Base-by-base conservation (phyloP, 2,113 vertebrate genomes). In the Leiothrix lutea region DNA sequence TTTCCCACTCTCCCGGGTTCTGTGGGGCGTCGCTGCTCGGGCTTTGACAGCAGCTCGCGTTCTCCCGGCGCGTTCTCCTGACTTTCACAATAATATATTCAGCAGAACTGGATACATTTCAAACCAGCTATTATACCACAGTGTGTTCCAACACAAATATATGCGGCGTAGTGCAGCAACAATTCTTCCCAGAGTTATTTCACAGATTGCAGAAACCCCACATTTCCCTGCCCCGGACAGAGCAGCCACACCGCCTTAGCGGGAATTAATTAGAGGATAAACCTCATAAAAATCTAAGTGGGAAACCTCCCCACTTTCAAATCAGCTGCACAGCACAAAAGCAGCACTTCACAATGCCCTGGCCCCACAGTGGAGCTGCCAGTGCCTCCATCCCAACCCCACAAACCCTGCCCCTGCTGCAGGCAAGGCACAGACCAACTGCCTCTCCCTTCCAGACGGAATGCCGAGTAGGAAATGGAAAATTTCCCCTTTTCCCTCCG, bases 91-190 rank as follows among this genome's bases (percentile, higher is more conserved):
- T 88, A 88, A 96, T 80, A 45, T 78, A 92, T 95, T 79, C 91
- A 72, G 80, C 80, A 82, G 94, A 88, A 75, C 86, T 92, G 71
- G 83, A 47, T 72, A 18, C 8, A 20, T 92, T 95, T 92, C 75
- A 58, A 89, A 81, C 66, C 90, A 90, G 83, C 93, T 85, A 64
- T 96, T 94, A 88, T 47, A 92, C 91, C 94, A 71, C 88, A 18
- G 81, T 48, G 12, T 66, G 91, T 79, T 92, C 40, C 90, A 92
- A 89, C 66, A 96, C 92, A 94, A 95, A 96, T 88, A 60, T 79
- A 96, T 94, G 91, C 91, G 29, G 88, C 2, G 81, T 50, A 31
- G 38, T 9, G 61, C 83, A 77, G 93, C 90, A 40, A 53, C 95
- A 70, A 82, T 65, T 73, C 94, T 80, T 73, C 58, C 3, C 42